Evolutionary conservation across 2,113 vertebrate genomes (phyloP).

Genomic region (Gallinago undulata): DNA sequence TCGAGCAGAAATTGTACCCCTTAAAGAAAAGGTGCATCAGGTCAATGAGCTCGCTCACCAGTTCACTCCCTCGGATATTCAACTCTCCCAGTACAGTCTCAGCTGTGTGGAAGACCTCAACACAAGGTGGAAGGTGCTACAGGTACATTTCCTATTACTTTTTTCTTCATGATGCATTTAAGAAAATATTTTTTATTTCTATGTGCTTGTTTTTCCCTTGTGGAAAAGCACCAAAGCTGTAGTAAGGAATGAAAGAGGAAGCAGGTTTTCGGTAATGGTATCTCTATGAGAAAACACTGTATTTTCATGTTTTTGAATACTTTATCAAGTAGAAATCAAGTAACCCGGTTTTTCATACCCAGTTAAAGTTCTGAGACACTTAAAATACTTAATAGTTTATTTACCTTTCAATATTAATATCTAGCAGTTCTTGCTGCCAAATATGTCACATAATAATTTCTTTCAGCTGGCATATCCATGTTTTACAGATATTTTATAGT

Average conservation of each 20-base stretch:
- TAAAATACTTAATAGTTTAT: background rate
- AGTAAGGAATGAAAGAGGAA: background rate
- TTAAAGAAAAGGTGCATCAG: constrained; percentile 88
- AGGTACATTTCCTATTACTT: constrained; percentile 75
- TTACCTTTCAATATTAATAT: background rate
- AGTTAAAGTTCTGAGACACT: background rate
- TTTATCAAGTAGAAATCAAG: background rate
- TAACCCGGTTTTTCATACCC: background rate
- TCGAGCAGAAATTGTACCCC: constrained; percentile 85
- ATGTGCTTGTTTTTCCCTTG: background rate
- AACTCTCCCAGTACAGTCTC: constrained; percentile 87
- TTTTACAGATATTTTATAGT: background rate
- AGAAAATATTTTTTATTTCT: background rate
- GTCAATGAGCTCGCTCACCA: constrained; percentile 87
- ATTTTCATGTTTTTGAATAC: background rate
- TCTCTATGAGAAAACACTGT: background rate
- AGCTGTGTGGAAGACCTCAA: constrained; percentile 91
- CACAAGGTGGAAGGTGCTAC: constrained; percentile 90
- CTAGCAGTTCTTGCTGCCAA: background rate
- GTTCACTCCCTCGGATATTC: constrained; percentile 82
- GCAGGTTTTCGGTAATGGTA: background rate
- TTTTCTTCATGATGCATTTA: background rate
- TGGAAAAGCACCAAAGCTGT: background rate
- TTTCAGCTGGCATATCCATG: background rate
- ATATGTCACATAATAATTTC: background rate